Conservation (phyloP, 2,888 invertebrate species). For the Elegia similella region DNA sequence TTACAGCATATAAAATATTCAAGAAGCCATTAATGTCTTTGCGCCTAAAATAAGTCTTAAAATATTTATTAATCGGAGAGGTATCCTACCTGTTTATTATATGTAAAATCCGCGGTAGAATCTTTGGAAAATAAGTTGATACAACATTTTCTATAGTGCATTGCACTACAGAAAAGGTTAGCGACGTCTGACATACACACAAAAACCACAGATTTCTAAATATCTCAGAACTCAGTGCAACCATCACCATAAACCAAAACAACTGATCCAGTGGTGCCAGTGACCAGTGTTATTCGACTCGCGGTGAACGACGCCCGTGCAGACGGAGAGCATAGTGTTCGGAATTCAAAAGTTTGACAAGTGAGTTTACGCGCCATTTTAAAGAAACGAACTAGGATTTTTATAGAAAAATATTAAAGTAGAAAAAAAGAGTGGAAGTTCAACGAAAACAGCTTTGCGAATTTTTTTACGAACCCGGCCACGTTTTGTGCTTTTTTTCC, state of each 20-base stretch:
- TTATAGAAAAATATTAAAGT: neutral
- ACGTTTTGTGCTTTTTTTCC: neutral
- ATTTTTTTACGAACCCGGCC: neutral
- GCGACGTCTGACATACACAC: constrained; percentile 36
- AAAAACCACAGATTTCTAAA: constrained; percentile 41
- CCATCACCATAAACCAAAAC: constrained; percentile 40
- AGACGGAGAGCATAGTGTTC: constrained; percentile 14
- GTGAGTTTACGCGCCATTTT: constrained; percentile 30
- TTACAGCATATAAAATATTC: too few relatives aligned
- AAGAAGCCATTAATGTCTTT: too few relatives aligned
- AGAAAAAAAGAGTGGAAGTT: neutral
- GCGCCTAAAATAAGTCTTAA: too few relatives aligned
- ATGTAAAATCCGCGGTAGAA: too few relatives aligned
- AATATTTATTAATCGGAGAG: too few relatives aligned
- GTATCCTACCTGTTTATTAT: too few relatives aligned
- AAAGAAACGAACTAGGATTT: constrained; percentile 7
- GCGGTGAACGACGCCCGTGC: constrained; percentile 39
- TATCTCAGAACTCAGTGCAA: constrained; percentile 30
- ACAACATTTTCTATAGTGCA: too few relatives aligned
- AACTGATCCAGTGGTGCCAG: constrained; percentile 26
- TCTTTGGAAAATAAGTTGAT: too few relatives aligned
- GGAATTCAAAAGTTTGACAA: constrained; percentile 31
- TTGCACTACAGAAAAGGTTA: constrained; percentile 38
- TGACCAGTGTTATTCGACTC: constrained; percentile 40
- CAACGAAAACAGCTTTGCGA: neutral